Base-by-base conservation (phyloP, 2,797 vertebrate species). In the Lacerta bilineata region DNA sequence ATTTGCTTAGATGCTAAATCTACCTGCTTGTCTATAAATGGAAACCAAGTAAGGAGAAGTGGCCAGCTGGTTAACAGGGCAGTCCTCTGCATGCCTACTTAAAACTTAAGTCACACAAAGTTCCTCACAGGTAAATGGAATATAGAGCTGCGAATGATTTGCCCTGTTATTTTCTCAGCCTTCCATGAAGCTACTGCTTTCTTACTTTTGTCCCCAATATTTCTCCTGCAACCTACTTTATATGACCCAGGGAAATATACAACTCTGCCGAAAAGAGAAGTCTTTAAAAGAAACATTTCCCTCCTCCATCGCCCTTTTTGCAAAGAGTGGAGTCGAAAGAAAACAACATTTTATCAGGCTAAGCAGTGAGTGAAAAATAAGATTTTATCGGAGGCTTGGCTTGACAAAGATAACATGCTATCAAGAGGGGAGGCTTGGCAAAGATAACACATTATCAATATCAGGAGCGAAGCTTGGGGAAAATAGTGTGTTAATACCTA, bases 401-500 rank as follows among this genome's bases (percentile, higher is more conserved):
- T 91, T 93, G 91, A 95, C 82, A 1, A 95, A 96, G 94, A 94
- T 91, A 95, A 90, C 55, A 46, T 61, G 89, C 93, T 94, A 95
- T 95, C 95, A 93, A 92, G 95, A 96, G 79, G 55, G 85, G 81
- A 95, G 41, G 90, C 86, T 93, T 95, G 93, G 94, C 94, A 95
- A 95, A 95, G 95, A 96, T 93, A 96, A 96, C 59, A 88, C 4
- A 2, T 95, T 95, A 94, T 93, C 93, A 85, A 92, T 93, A 96
- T 91, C 94, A 92, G 92, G 83, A 95, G 85, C 75, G 91, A 96
- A 90, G 90, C 91, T 92, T 92, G 90, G 91, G 92, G 93, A 93
- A 96, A 96, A 95, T 89, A 95, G 80, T 88, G 83, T 91, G 92
- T 93, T 96, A 94, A 96, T 95, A 93, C 88, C 93, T 95, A 94